phyloP scores from a whole-genome alignment of 1,140 invertebrate genomes.

The Papilio aristodemus region DNA sequence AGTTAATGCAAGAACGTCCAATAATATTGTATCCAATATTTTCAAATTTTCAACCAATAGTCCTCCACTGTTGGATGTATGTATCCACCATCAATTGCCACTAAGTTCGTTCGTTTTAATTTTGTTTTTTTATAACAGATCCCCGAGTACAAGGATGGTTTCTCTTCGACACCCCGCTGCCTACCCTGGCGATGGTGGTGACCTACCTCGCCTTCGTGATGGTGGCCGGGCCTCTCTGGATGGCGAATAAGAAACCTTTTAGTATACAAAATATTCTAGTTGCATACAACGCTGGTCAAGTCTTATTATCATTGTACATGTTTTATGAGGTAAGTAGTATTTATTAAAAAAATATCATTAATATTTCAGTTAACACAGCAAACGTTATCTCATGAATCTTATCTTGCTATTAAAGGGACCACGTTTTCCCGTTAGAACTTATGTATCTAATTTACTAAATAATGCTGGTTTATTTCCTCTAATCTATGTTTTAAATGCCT shows the following conservation, averaged over 20 bases:
- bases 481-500: background rate
- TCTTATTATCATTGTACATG: constrained; percentile 92
- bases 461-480: too few relatives aligned
- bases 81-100: too few relatives aligned
- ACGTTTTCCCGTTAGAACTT: too few relatives aligned
- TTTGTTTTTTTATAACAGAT: constrained; percentile 85
- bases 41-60: too few relatives aligned
- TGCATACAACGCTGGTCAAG: constrained; percentile 94
- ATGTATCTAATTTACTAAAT: too few relatives aligned
- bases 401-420: too few relatives aligned
- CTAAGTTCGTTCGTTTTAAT: background rate
- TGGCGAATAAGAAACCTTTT: constrained; percentile 93
- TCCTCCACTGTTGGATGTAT: too few relatives aligned
- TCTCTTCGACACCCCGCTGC: constrained; percentile 93
- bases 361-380: too few relatives aligned
- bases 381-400: too few relatives aligned
- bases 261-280: constrained; percentile 90
- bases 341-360: background rate
- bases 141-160: constrained; percentile 94
- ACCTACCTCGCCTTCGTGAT: constrained; percentile 91
- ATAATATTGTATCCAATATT: too few relatives aligned
- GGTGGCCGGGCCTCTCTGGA: constrained; percentile 90
- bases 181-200: constrained; percentile 90
- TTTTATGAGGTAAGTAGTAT: constrained; percentile 89
- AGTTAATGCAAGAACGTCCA: too few relatives aligned